Evolutionary conservation across 2,113 vertebrate species (phyloP).

Genomic region (Channa maculata): DNA sequence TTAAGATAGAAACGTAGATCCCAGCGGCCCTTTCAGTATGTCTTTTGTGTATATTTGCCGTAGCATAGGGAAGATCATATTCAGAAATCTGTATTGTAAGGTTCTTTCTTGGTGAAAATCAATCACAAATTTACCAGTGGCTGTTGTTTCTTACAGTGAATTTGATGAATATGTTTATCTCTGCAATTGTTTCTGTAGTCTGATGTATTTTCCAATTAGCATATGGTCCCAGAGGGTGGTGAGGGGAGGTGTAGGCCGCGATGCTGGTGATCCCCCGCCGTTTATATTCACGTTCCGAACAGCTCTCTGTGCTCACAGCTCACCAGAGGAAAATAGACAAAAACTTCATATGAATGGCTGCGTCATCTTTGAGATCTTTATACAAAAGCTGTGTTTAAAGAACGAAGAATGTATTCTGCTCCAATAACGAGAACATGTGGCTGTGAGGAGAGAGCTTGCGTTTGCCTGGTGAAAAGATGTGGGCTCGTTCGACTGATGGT

Average conservation of each 20-base stretch:
- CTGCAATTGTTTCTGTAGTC: conserved; percentile 45
- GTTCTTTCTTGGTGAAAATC: conserved; percentile 38
- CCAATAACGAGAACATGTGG: conserved; percentile 54
- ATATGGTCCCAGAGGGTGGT: conserved; percentile 39
- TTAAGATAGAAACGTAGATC: conserved; percentile 42
- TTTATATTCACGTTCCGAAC: conserved; percentile 28
- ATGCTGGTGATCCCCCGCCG: conserved; percentile 1
- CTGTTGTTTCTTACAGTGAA: conserved; percentile 51
- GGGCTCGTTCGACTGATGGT: conserved; percentile 24
- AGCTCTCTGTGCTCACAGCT: conserved; percentile 11
- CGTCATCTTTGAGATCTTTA: conserved; percentile 25
- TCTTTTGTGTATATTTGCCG: conserved; percentile 61
- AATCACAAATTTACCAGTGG: conserved; percentile 25
- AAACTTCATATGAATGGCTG: conserved; percentile 22
- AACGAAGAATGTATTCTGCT: conserved; percentile 54
- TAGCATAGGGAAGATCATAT: conserved; percentile 46
- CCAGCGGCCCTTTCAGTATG: conserved; percentile 16
- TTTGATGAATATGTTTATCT: conserved; percentile 24
- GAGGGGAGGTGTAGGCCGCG: conserved; percentile 13
- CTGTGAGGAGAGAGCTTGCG: conserved; percentile 28
- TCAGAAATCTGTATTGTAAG: conserved; percentile 49
- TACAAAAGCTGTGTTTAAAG: conserved; percentile 25
- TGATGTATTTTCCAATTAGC: conserved; percentile 38
- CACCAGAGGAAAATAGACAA: conserved; percentile 15
- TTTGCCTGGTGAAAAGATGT: conserved; percentile 35